Evolutionary conservation across 2,797 vertebrate species (phyloP), one percentile per base, ranked within the genome.

Genomic region (Esox masquinongy): DNA sequence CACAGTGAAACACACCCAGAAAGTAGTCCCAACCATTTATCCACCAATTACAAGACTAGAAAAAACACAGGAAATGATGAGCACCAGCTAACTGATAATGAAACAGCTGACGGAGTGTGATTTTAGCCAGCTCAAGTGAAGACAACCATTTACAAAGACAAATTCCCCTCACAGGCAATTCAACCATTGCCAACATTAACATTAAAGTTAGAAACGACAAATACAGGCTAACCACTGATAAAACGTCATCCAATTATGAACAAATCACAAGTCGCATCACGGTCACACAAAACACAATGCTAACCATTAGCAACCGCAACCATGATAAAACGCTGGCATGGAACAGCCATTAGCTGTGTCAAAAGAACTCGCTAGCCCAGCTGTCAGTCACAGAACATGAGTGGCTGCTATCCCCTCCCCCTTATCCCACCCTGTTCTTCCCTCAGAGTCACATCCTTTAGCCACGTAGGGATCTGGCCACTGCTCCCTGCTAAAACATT

Each of bases 31-130:
- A 63, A 26, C 22, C 59, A 29, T 24, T 16, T 63, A 22, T 29
- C 59, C 24, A 26, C 22, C 15, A 12, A 69, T n/a, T 36, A n/a
- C 67, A 39, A 67, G 16, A 67, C 61, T 24, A 29, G 22, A 31
- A 56, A 75, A 72, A 72, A 53, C 51, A 14, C 11, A 34, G 31
- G 77, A 67, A 73, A 82, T 78, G 66, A 83, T 70, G 83, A 84
- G 78, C 86, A 82, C 83, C 67, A 47, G 69, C 72, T 82, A 83
- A 87, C 77, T 68, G 15, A 79, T 43, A 85, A 86, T 74, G 77
- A 84, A 72, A n/a, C 59, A 51, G 22, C 72, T 53, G 70, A 3
- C 29, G 1, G 29, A 31, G 29, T 31, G 29, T 31, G 29, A 31
- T 1, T 31, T 31, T 31, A 31, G 29, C 50, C 50, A 53, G 19